Base-by-base conservation (phyloP, 2,888 invertebrate species). In the Chalcis sispes region DNA sequence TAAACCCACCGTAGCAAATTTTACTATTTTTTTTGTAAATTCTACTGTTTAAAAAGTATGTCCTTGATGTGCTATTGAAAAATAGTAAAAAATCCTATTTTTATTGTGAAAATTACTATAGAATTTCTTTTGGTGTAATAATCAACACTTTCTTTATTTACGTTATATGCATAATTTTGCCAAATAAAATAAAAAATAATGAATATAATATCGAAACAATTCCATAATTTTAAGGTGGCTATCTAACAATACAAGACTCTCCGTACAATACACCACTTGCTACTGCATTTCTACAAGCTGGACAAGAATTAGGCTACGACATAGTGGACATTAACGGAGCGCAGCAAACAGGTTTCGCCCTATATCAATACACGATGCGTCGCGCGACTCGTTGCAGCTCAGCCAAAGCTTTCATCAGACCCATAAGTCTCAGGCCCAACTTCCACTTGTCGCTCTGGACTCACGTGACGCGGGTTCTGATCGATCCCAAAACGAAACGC, bases 231-330 rank as follows among this genome's bases (percentile, higher is more conserved):
- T 62, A 89, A 93, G 95, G 95, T 32, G 95, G 95, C 7, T 94
- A 93, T 83, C 89, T 94, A 76, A 94, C 95, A 0, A 92, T 95
- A 0, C 94, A 95, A 89, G 95, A 95, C 82, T 89, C 93, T 0
- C 95, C 95, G 0, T 95, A 93, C 90, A 92, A 94, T 85, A 96
- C 96, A 0, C 96, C 97, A 0, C 89, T 97, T 46, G 96, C 95
- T 0, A 92, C 94, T 0, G 96, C 96, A 0, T 95, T 96, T 82
- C 89, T 97, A 0, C 95, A 96, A 90, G 96, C 96, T 0, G 96
- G 95, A n/a, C 93, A 95, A 86, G 96, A 97, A 88, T 95, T 96
- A 94, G 96, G 96, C 27, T 97, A 96, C 89, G 95, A 96, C 72
- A 92, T 96, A 71, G 87, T 94, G 0, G 97, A 97, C 88, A 91